Conservation (phyloP, 2,797 vertebrate species). For the Hydrophis major region DNA sequence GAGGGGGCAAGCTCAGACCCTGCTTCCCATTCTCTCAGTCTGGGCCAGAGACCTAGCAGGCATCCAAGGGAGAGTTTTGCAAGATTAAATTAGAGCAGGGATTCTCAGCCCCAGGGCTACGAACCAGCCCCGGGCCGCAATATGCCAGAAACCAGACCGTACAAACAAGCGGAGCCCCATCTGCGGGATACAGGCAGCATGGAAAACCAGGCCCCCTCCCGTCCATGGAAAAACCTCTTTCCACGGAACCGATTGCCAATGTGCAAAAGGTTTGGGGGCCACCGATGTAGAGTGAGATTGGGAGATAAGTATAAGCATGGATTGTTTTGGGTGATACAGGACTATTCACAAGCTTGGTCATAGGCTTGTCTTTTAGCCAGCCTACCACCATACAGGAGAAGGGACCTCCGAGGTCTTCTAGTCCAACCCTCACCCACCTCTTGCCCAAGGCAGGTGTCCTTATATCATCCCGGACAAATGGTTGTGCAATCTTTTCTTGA, state of each 20-base stretch:
- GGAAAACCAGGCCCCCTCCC: background rate
- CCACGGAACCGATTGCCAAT: too few relatives aligned
- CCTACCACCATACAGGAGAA: background rate
- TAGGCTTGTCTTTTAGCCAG: background rate
- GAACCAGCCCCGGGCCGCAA: rapidly evolving
- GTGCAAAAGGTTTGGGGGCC: too few relatives aligned
- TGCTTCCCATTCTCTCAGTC: background rate
- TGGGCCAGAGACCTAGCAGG: background rate
- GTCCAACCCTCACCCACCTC: background rate
- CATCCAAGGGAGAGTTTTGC: background rate
- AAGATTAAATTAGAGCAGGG: background rate
- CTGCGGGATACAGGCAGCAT: background rate
- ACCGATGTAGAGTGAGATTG: background rate
- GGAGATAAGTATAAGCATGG: background rate
- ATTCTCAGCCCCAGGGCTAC: too few relatives aligned
- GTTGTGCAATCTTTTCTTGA: background rate
- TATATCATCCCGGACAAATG: background rate
- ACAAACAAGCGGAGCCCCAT: background rate
- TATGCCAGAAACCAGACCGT: background rate
- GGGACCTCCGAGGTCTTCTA: background rate
- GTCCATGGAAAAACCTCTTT: too few relatives aligned
- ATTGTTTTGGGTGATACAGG: background rate
- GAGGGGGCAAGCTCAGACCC: background rate
- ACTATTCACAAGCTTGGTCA: background rate
- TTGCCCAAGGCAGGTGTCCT: background rate